Evolutionary conservation across 1,140 invertebrate species (phyloP), one percentile per base, ranked within the genome.

Genomic region (Euura lappo): DNA sequence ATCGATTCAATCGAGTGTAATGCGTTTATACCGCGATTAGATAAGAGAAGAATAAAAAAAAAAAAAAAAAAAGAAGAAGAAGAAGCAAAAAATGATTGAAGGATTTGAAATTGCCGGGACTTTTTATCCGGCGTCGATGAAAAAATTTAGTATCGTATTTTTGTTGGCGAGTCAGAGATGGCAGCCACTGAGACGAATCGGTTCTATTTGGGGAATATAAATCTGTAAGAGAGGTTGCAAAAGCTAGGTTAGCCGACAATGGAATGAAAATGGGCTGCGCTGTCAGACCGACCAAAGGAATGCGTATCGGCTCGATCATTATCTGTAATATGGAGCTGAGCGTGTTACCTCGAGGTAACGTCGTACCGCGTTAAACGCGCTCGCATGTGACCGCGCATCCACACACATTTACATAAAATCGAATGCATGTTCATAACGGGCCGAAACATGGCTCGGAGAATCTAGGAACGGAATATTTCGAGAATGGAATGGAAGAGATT

Each of bases 271-370:
- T 60, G 51, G 44, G 66, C 66, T 4, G 66, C 66, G 7, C 13
- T 8, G 8, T 11, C 66, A 8, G 11, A 28, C 7, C 7, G 51
- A 64, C 66, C 66, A 68, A 68, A 68, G 66, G 66, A 68, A 68
- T 68, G 66, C 66, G 66, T 68, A 68, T 42, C 66, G 66, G 66
- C 13, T 44, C 66, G 66, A 68, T 68, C 44, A 68, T 68, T 68
- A 68, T 68, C 13, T 68, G 44, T 42, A 42, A 68, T 68, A 44
- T 68, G 66, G 13, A 68, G 66, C 66, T 5, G 66, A 28, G 66
- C 44, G 66, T 28, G 66, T 28, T 44, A 68, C 13, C 7, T 44
- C 44, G 7, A 44, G 66, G 8, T 42, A 42, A 42, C 44, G 13
- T 10, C 51, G 51, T 60, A 10, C 51, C 8, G 51, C 51, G 51